These are phyloP conservation scores for Reinhardtius hippoglossoides DNA, from an alignment of 2,113 vertebrate genomes.

Conservation along the genomic window DNA sequence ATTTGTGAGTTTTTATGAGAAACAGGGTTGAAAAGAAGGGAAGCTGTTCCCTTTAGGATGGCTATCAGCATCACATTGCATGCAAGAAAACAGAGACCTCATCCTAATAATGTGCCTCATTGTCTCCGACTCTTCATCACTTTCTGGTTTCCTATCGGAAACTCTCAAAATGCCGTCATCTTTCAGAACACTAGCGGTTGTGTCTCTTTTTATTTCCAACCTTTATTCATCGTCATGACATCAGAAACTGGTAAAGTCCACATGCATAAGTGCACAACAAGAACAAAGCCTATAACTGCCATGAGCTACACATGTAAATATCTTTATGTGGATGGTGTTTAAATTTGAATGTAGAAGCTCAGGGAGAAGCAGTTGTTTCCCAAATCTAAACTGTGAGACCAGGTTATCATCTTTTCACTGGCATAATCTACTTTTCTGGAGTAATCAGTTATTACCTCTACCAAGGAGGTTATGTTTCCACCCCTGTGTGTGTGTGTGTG, in stretches of 20 bases:
- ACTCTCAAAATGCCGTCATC: constrained; percentile 6
- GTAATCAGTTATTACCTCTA: too few relatives aligned
- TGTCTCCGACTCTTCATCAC: neutral
- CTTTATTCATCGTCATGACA: constrained; percentile 32
- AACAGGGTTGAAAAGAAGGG: neutral
- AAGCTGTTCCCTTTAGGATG: constrained; percentile 14
- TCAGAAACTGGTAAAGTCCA: neutral
- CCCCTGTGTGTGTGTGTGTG: too few relatives aligned
- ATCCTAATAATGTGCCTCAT: constrained; percentile 2
- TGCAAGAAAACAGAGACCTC: neutral
- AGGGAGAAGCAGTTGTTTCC: too few relatives aligned
- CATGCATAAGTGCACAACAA: too few relatives aligned
- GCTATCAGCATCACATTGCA: constrained; percentile 14
- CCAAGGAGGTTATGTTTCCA: too few relatives aligned
- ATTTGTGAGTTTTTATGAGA: neutral
- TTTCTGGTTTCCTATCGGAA: constrained; percentile 20
- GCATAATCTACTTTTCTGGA: too few relatives aligned
- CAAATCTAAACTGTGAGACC: too few relatives aligned
- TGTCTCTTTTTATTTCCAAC: constrained; percentile 23
- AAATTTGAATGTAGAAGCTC: too few relatives aligned
- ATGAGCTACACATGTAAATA: too few relatives aligned
- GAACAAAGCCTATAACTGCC: too few relatives aligned
- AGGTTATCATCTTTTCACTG: too few relatives aligned
- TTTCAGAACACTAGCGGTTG: constrained; percentile 3
- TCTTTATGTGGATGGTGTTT: too few relatives aligned